phyloP scores from a whole-genome alignment of 2,797 vertebrate species.

The Pelodytes ibericus region DNA sequence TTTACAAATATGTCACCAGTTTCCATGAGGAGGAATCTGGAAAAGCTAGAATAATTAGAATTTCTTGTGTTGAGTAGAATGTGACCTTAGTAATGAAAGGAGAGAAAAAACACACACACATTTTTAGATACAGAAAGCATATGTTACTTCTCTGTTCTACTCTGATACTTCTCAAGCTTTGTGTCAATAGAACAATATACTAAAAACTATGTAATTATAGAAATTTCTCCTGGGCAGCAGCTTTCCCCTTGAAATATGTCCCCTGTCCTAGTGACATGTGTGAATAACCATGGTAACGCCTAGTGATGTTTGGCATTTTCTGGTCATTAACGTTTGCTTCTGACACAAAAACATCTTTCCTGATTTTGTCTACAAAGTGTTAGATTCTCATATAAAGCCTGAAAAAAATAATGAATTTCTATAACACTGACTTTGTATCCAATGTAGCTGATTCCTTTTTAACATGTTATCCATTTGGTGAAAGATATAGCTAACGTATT shows the following conservation, averaged over 20 bases:
- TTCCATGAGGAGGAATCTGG: neutral
- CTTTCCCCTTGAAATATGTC: slow-evolving; percentile 44
- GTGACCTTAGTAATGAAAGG: neutral
- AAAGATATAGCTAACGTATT: slow-evolving; percentile 2
- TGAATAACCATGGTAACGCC: slow-evolving; percentile 52
- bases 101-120: neutral
- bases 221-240: slow-evolving; percentile 20
- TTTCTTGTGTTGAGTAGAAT: neutral
- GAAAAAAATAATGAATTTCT: slow-evolving; percentile 51
- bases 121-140: slow-evolving; percentile 14
- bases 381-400: slow-evolving; percentile 21
- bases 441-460: slow-evolving; percentile 24
- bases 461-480: slow-evolving; percentile 26
- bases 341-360: slow-evolving; percentile 40
- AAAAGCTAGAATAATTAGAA: neutral
- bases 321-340: slow-evolving; percentile 45
- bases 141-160: neutral
- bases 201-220: slow-evolving; percentile 16
- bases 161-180: slow-evolving; percentile 6
- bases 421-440: slow-evolving; percentile 39
- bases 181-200: slow-evolving; percentile 5
- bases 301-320: slow-evolving; percentile 45
- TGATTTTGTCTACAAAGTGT: slow-evolving; percentile 45
- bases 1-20: neutral
- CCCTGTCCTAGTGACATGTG: slow-evolving; percentile 46